Conservation (phyloP, 2,113 vertebrate species). For the Cercocebus atys region DNA sequence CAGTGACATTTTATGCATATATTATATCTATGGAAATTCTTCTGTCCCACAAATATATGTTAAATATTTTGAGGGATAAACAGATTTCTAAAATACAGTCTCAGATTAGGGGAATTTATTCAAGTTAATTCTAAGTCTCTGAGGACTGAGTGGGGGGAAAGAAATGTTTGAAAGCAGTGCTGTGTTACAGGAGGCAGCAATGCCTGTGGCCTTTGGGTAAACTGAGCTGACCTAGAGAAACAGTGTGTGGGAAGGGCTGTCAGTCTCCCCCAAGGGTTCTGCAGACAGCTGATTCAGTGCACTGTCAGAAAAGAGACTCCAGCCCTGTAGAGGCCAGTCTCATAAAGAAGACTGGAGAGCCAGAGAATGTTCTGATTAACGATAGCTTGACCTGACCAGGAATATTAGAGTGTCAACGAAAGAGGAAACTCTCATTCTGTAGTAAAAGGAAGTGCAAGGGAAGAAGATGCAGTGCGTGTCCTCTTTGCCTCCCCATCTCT, state of each 20-base stretch:
- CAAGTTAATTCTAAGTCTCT: conserved; percentile 33
- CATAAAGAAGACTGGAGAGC: background rate
- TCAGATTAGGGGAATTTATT: conserved; percentile 41
- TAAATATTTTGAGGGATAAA: conserved; percentile 45
- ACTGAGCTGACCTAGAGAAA: background rate
- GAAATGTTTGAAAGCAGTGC: background rate
- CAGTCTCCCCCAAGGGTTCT: background rate
- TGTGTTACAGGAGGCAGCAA: background rate
- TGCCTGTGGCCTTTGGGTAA: too few relatives aligned
- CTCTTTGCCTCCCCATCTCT: background rate
- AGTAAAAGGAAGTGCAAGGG: background rate
- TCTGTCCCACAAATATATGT: background rate
- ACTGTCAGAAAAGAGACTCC: background rate
- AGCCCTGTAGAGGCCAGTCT: background rate
- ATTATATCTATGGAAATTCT: background rate
- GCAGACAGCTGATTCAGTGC: too few relatives aligned
- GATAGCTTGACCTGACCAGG: background rate
- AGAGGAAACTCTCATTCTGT: background rate
- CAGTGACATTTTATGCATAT: background rate
- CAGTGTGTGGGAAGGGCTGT: background rate
- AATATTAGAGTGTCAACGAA: too few relatives aligned
- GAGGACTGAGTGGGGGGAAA: background rate
- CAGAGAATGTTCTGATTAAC: background rate
- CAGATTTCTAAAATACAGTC: conserved; percentile 38
- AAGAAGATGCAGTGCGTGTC: background rate